Percentiles rank a stretch among this genome's conserved stretches.
These are phyloP conservation scores for Heliornis fulica DNA, from an alignment of 2,113 vertebrate species.

Conservation along the genomic window DNA sequence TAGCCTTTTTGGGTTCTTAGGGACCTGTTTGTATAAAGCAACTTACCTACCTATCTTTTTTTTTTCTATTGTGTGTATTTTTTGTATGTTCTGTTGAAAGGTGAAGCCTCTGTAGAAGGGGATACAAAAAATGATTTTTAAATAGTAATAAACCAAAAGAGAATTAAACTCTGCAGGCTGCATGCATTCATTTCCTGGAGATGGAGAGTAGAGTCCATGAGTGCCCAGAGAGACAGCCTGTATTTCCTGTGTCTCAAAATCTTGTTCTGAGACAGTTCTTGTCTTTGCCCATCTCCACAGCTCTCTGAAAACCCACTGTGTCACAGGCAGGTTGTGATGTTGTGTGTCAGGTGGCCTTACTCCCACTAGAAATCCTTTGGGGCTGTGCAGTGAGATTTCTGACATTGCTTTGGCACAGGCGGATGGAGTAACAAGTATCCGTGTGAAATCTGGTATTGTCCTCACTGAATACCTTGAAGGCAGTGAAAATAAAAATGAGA, in stretches of 20 bases:
- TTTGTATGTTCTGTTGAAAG: constrained; percentile 70
- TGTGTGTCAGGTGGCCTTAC: background rate
- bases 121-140: constrained; percentile 63
- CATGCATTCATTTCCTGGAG: constrained; percentile 66
- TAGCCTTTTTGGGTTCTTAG: constrained; percentile 67
- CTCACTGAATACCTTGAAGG: background rate
- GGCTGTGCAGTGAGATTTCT: background rate
- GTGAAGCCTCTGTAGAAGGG: constrained; percentile 69
- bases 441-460: background rate
- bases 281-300: background rate
- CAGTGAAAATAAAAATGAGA: background rate
- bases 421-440: background rate
- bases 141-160: constrained; percentile 71
- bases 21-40: constrained; percentile 70
- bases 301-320: background rate
- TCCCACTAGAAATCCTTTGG: background rate
- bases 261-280: background rate
- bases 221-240: background rate
- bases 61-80: constrained; percentile 67
- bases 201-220: background rate
- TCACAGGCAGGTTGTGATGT: background rate
- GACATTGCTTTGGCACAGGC: background rate
- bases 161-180: constrained; percentile 61
- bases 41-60: constrained; percentile 62
- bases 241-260: background rate